These are phyloP conservation scores for Pandemis corylana DNA, from an alignment of 2,888 invertebrate genomes.

Conservation along the genomic window DNA sequence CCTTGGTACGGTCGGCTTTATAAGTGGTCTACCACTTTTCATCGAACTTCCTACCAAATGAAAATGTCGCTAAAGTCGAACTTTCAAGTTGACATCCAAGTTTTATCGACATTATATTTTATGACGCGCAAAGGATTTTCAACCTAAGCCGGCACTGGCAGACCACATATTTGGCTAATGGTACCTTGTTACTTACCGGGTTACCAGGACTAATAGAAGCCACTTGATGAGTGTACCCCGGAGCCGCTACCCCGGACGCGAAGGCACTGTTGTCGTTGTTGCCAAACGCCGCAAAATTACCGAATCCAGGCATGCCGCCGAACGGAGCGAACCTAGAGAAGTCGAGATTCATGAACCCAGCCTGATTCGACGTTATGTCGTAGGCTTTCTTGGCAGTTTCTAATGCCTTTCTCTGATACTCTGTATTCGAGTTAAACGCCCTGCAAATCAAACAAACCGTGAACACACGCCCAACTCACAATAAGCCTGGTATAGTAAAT, in stretches of 20 bases:
- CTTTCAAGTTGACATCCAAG: too few species aligned
- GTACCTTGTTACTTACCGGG: slow-evolving; percentile 69
- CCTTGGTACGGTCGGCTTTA: neutral
- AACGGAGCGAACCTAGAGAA: slow-evolving; percentile 61
- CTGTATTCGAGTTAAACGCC: slow-evolving; percentile 65
- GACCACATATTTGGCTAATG: too few species aligned
- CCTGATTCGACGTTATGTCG: slow-evolving; percentile 69
- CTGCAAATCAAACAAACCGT: slow-evolving; percentile 62
- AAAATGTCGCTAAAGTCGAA: too few species aligned
- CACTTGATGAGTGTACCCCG: slow-evolving; percentile 83
- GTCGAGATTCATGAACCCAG: slow-evolving; percentile 63
- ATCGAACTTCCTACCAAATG: too few species aligned
- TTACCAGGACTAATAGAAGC: slow-evolving; percentile 86
- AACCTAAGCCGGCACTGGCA: too few species aligned
- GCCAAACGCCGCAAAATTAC: slow-evolving; percentile 37
- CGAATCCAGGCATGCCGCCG: slow-evolving; percentile 45
- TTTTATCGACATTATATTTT: too few species aligned
- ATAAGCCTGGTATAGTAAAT: slow-evolving; percentile 4
- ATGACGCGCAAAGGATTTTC: too few species aligned
- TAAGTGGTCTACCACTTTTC: too few species aligned
- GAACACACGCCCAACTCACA: slow-evolving; percentile 44
- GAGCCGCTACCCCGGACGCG: slow-evolving; percentile 83
- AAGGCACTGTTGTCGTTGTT: slow-evolving; percentile 66
- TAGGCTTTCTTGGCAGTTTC: slow-evolving; percentile 74
- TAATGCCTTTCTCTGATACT: slow-evolving; percentile 68